Evolutionary conservation across 2,888 invertebrate genomes (phyloP).

Genomic region (Himalopsyche kuldschensis): DNA sequence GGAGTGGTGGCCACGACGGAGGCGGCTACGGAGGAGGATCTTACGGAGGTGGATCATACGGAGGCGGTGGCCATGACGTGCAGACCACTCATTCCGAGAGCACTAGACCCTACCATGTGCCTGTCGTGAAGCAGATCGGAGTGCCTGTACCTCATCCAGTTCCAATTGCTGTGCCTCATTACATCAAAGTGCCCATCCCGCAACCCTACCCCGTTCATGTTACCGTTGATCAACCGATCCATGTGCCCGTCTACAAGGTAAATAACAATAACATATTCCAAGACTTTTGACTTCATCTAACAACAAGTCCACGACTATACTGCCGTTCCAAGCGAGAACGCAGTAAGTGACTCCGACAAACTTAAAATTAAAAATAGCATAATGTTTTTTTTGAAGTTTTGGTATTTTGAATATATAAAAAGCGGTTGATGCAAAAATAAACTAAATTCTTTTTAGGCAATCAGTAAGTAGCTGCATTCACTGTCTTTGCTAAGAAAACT

Average conservation of each 20-base stretch:
- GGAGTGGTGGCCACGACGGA: slow-evolving; percentile 10
- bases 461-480: too few species aligned
- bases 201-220: slow-evolving; percentile 76
- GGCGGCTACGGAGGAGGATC: slow-evolving; percentile 41
- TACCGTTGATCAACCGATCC: slow-evolving; percentile 71
- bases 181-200: slow-evolving; percentile 71
- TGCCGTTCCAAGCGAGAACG: too few species aligned
- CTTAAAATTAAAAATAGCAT: too few species aligned
- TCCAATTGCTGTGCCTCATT: slow-evolving; percentile 70
- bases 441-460: too few species aligned
- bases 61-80: slow-evolving; percentile 58
- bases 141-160: slow-evolving; percentile 75
- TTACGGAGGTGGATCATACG: slow-evolving; percentile 45
- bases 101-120: slow-evolving; percentile 70
- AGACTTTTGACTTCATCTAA: too few species aligned
- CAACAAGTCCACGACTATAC: too few species aligned
- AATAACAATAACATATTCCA: background rate
- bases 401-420: too few species aligned
- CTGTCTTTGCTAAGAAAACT: too few species aligned
- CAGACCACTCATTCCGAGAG: slow-evolving; percentile 67
- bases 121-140: slow-evolving; percentile 71
- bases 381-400: too few species aligned
- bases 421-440: too few species aligned
- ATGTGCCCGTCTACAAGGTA: slow-evolving; percentile 72
- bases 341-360: too few species aligned